Conservation (phyloP, 2,888 invertebrate genomes). For the Prosopocoilus inquinatus region DNA sequence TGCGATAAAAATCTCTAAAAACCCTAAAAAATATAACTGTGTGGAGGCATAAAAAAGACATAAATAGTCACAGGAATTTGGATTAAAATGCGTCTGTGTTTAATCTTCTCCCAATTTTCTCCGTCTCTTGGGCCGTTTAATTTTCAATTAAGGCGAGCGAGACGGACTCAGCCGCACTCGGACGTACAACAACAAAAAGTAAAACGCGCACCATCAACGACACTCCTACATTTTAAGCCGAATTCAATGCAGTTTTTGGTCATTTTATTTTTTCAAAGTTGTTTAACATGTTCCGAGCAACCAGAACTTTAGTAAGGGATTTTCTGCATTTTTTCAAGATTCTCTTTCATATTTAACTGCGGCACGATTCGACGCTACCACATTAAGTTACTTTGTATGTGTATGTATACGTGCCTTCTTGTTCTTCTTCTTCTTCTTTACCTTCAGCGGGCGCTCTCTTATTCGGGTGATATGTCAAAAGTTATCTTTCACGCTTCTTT, state of each 20-base stretch:
- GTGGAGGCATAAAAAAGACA: conserved; percentile 29
- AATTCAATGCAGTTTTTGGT: conserved; percentile 30
- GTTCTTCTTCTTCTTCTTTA: neutral
- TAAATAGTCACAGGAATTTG: conserved; percentile 31
- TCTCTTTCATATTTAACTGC: no score
- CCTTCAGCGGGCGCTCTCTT: no score
- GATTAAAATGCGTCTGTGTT: conserved; percentile 22
- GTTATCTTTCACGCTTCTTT: no score
- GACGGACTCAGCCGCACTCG: conserved; percentile 8
- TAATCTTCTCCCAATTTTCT: neutral
- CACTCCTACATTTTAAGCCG: conserved; percentile 32
- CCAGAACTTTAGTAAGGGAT: conserved; percentile 7
- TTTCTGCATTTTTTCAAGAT: neutral
- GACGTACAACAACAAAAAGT: conserved; percentile 9
- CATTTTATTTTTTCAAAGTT: conserved; percentile 24
- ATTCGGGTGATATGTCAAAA: no score
- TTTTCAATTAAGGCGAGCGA: neutral
- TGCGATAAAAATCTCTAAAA: conserved; percentile 1
- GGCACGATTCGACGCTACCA: neutral
- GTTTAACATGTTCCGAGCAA: conserved; percentile 28
- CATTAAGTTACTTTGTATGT: neutral
- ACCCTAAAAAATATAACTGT: neutral
- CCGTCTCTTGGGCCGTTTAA: neutral
- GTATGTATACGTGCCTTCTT: neutral
- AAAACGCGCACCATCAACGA: conserved; percentile 17